A percentile compares a stretch with the other conserved stretches of the same genome.
Evolutionary conservation across 1,140 invertebrate genomes (phyloP).

Genomic region (Lethocerus indicus): DNA sequence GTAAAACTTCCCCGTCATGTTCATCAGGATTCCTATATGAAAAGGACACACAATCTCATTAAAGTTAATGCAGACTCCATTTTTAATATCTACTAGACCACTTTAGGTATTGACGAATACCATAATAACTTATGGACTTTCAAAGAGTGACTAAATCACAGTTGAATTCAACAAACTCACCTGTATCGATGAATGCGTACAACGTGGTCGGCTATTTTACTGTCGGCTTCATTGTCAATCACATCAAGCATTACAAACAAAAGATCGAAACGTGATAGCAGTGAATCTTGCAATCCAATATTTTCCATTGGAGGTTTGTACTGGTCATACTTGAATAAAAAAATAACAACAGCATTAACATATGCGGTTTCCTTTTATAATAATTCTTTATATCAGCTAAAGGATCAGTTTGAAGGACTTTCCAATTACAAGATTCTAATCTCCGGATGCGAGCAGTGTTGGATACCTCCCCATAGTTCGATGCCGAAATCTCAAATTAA

Average conservation of each 20-base stretch:
- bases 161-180: slow-evolving; percentile 26
- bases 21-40: slow-evolving; percentile 61
- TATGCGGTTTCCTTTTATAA: no score
- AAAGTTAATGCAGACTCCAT: neutral
- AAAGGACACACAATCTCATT: neutral
- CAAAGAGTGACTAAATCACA: no score
- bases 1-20: slow-evolving; percentile 85
- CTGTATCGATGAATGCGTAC: slow-evolving; percentile 92
- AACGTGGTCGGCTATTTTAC: slow-evolving; percentile 89
- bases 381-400: slow-evolving; percentile 96
- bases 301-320: slow-evolving; percentile 99
- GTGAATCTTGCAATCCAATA: slow-evolving; percentile 94
- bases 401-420: no score
- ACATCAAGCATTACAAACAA: slow-evolving; percentile 94
- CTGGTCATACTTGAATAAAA: slow-evolving; percentile 59
- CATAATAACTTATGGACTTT: no score
- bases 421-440: no score
- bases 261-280: slow-evolving; percentile 96
- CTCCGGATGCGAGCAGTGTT: no score
- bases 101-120: no score
- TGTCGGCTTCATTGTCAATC: slow-evolving; percentile 78
- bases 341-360: no score
- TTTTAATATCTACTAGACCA: neutral
- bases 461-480: no score
- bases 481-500: no score